Conservation (phyloP, 2,888 invertebrate species). For the Tetragonisca angustula region DNA sequence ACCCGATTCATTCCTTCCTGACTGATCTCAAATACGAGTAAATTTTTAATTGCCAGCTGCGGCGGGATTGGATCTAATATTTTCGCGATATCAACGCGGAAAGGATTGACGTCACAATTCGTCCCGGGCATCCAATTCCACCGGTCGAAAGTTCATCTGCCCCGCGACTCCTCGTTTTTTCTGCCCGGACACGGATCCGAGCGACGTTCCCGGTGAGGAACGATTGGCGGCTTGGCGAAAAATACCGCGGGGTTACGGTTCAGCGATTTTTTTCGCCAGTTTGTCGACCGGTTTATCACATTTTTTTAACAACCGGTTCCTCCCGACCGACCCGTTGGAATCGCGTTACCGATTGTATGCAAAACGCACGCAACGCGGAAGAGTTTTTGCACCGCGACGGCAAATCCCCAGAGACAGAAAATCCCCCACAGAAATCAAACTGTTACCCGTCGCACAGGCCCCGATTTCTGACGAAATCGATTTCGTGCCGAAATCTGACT, state of each 20-base stretch:
- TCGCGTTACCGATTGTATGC: slow-evolving; percentile 54
- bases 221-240: not conserved
- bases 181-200: not conserved
- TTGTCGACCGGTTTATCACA: slow-evolving; percentile 61
- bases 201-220: not conserved
- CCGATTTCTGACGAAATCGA: not conserved
- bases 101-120: not conserved
- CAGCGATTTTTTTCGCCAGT: slow-evolving; percentile 42
- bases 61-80: not conserved
- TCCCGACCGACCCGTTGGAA: slow-evolving; percentile 29
- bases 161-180: not conserved
- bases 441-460: too few relatives aligned
- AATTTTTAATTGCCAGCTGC: not conserved
- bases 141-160: not conserved
- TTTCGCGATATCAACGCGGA: not conserved
- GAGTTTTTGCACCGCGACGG: not conserved
- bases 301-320: slow-evolving; percentile 55
- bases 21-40: not conserved
- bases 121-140: not conserved
- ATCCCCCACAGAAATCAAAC: not conserved
- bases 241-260: slow-evolving; percentile 44
- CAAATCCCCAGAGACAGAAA: too few relatives aligned
- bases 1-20: not conserved
- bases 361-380: slow-evolving; percentile 35
- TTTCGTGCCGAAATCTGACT: not conserved